These are phyloP conservation scores for Linnaemya tessellans DNA, from an alignment of 2,888 invertebrate genomes.

Conservation along the genomic window DNA sequence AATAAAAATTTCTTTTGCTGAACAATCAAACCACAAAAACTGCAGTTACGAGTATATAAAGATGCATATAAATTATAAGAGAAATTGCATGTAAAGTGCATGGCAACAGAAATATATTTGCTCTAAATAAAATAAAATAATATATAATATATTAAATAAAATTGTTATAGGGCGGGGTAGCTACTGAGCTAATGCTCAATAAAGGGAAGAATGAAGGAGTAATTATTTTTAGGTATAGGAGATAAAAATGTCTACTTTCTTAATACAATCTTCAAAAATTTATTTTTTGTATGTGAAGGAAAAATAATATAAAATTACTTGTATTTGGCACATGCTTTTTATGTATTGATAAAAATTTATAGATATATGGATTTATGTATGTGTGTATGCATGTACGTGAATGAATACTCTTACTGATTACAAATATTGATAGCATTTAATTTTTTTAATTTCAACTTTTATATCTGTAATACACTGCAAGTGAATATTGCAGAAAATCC, in stretches of 20 bases:
- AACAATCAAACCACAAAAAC: constrained; percentile 22
- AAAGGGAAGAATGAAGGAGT: too few relatives aligned
- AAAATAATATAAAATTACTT: not conserved
- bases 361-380: too few relatives aligned
- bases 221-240: not conserved
- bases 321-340: not conserved
- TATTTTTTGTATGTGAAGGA: not conserved
- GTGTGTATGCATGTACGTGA: too few relatives aligned
- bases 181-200: not conserved
- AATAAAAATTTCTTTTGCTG: constrained; percentile 41
- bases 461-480: too few relatives aligned
- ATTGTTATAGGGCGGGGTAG: not conserved
- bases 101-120: not conserved
- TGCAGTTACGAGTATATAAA: constrained; percentile 2
- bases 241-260: not conserved
- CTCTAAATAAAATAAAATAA: not conserved
- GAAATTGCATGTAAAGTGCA: not conserved
- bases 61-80: not conserved
- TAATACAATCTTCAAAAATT: not conserved
- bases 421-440: too few relatives aligned
- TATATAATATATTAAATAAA: not conserved
- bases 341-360: not conserved
- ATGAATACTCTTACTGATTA: too few relatives aligned
- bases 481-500: too few relatives aligned
- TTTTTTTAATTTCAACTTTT: too few relatives aligned